Conservation (phyloP, 2,888 invertebrate genomes). For the Scotopteryx bipunctaria region DNA sequence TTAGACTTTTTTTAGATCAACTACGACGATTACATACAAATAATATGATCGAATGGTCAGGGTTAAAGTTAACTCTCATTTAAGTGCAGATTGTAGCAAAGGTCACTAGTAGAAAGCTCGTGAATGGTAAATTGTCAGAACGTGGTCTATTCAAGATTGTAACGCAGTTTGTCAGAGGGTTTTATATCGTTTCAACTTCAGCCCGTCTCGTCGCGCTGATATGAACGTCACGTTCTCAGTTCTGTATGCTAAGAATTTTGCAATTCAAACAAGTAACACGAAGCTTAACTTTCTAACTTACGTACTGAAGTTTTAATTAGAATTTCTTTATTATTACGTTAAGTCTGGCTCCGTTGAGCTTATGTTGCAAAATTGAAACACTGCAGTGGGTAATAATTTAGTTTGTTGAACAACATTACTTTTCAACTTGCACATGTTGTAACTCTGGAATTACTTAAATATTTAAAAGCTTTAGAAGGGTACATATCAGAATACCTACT, state of each 20-base stretch:
- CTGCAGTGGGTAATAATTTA: constrained; percentile 26
- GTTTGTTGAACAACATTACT: constrained; percentile 20
- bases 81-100: neutral
- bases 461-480: neutral
- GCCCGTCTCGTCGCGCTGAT: constrained; percentile 44
- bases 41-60: no score
- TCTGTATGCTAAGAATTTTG: constrained; percentile 57
- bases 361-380: constrained; percentile 24
- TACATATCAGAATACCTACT: no score
- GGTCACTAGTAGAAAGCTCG: constrained; percentile 9
- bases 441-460: constrained; percentile 3
- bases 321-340: constrained; percentile 42
- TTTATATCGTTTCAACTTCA: constrained; percentile 46
- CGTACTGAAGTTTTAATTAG: constrained; percentile 59
- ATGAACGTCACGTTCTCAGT: constrained; percentile 54
- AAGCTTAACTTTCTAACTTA: constrained; percentile 54
- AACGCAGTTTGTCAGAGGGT: constrained; percentile 39
- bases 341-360: constrained; percentile 30
- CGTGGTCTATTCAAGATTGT: constrained; percentile 19
- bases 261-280: constrained; percentile 59
- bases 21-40: no score
- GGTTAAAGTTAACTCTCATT: constrained; percentile 2
- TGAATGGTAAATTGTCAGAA: constrained; percentile 34
- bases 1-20: no score
- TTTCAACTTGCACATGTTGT: constrained; percentile 9